Percentiles rank a stretch among this genome's conserved stretches.
phyloP scores from a whole-genome alignment of 2,113 vertebrate genomes.

The Trematomus loennbergii region DNA sequence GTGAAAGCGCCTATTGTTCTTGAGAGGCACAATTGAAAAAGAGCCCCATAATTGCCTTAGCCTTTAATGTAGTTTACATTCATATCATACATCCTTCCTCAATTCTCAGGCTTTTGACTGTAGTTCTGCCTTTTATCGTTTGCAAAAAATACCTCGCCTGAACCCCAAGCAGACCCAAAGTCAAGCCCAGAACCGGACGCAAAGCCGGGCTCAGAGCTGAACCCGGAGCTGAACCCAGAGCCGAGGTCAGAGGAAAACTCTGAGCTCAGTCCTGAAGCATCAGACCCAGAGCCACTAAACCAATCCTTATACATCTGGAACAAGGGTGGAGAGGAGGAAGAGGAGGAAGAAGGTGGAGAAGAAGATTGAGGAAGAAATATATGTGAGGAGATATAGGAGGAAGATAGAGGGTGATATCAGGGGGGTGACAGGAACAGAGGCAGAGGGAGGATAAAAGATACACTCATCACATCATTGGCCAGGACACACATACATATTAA shows the following conservation, averaged over 20 bases:
- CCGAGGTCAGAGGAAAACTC: too few relatives aligned
- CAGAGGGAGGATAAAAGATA: slow-evolving; percentile 15
- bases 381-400: background rate
- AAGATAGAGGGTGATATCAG: background rate
- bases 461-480: background rate
- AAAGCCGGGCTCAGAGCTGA: slow-evolving; percentile 53
- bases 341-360: slow-evolving; percentile 19
- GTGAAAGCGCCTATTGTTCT: too few relatives aligned
- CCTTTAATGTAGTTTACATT: background rate
- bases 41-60: background rate
- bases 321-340: slow-evolving; percentile 39
- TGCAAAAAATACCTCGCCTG: slow-evolving; percentile 73
- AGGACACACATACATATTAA: slow-evolving; percentile 14
- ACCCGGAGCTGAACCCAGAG: slow-evolving; percentile 58
- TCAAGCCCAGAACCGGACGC: slow-evolving; percentile 73
- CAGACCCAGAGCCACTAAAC: slow-evolving; percentile 81
- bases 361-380: background rate
- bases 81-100: slow-evolving; percentile 4
- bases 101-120: slow-evolving; percentile 55
- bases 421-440: background rate
- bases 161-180: slow-evolving; percentile 70
- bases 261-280: slow-evolving; percentile 62
- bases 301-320: slow-evolving; percentile 80
- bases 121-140: slow-evolving; percentile 68
- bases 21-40: background rate